A percentile compares a stretch with the other conserved stretches of the same genome.
Conservation (phyloP, 2,888 invertebrate species). For the Ctenicera cuprea region DNA sequence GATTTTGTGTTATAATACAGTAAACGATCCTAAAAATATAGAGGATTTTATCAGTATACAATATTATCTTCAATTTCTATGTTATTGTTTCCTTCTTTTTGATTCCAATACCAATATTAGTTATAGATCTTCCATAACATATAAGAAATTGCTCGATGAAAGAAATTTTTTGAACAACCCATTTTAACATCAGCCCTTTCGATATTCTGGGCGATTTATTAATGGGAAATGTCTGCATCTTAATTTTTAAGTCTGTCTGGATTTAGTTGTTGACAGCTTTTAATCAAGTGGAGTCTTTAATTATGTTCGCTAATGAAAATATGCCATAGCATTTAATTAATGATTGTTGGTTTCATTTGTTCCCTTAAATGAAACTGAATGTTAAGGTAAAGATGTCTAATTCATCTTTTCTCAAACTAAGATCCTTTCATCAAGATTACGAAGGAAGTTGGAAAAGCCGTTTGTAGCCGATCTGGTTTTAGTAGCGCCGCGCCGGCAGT, state of each 20-base stretch:
- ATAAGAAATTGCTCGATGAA: not conserved
- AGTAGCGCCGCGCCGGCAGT: not conserved
- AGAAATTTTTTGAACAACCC: not conserved
- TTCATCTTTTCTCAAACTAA: not conserved
- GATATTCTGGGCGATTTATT: no score
- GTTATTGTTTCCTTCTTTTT: not conserved
- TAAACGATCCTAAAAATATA: constrained; percentile 6
- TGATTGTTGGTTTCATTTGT: not conserved
- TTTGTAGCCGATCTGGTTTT: not conserved
- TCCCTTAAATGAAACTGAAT: constrained; percentile 6
- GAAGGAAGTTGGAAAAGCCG: not conserved
- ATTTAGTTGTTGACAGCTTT: not conserved
- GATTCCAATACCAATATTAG: constrained; percentile 1
- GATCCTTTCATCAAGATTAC: not conserved
- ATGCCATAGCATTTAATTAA: not conserved
- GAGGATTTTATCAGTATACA: constrained; percentile 4
- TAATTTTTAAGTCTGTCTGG: not conserved
- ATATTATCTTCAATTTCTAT: not conserved
- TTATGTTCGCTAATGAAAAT: not conserved
- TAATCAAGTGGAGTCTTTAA: not conserved
- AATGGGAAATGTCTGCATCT: no score
- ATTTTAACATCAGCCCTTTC: not conserved
- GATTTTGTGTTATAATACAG: not conserved
- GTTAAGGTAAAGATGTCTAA: not conserved
- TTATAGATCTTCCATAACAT: constrained; percentile 8